Base-by-base conservation (phyloP, 2,113 vertebrate genomes). In the Notothenia coriiceps region DNA sequence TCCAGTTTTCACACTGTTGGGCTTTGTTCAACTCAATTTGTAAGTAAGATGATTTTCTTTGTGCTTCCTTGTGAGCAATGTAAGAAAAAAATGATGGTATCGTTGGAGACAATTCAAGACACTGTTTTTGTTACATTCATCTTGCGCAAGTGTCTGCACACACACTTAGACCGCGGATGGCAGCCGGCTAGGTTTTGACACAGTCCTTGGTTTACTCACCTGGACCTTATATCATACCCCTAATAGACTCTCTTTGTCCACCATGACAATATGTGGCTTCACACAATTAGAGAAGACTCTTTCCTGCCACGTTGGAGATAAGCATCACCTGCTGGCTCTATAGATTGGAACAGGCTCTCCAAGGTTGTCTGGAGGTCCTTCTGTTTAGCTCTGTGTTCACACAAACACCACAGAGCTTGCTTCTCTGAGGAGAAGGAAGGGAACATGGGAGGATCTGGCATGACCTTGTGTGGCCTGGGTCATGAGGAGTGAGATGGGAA, bases 311-410 rank as follows among this genome's bases (percentile, higher is more conserved):
- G 83, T 75, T 55, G 54, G 29, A 92, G 92, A 94, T 94, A 94
- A 94, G 87, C 84, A 93, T 94, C 93, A 87, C 90, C 85, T 91
- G 88, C 87, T 91, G 88, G 88, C 85, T 85, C 74, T 90, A 89
- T 90, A 95, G 92, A 93, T 93, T 92, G 92, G 89, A 92, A 79
- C 79, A 77, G 86, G 83, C 64, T 80, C 64, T 84, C 51, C 92
- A 94, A 94, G 94, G 92, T 94, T 93, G 94, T 94, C 92, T 94
- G 80, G 92, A 93, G 94, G 93, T 94, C 91, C 68, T 79, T 86
- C 75, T 89, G 87, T 90, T 90, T 57, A 61, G 79, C 79, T 62
- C 82, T 10, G 50, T 61, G 70, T 79, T 88, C 87, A 73, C 70
- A 79, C 70, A 79, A 79, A 71, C 70, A 70, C 70, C 52, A 44